Conservation (phyloP, 2,888 invertebrate genomes). For the Trypoxylon attenuatum region DNA sequence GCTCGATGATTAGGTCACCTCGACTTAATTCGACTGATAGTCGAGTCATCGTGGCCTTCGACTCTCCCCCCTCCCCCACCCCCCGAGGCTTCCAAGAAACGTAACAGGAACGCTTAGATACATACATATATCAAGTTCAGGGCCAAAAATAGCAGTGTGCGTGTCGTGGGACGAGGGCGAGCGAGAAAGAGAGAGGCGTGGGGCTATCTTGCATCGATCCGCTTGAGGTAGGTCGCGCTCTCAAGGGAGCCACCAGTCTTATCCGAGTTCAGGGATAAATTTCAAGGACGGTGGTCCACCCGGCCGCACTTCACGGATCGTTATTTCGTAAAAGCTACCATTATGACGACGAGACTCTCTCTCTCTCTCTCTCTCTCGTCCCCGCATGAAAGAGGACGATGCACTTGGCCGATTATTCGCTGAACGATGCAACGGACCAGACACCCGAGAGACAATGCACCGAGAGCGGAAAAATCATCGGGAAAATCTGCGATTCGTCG, state of each 20-base stretch:
- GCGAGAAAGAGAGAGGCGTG: conserved; percentile 59
- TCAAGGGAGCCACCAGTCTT: conserved; percentile 65
- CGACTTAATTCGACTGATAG: too few species aligned
- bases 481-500: background rate
- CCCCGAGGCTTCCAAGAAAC: conserved; percentile 1
- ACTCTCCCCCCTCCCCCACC: background rate
- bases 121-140: conserved; percentile 47
- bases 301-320: conserved; percentile 31
- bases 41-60: conserved; percentile 1
- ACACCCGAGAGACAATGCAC: too few species aligned
- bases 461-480: background rate
- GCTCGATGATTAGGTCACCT: too few species aligned
- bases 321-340: background rate
- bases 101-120: conserved; percentile 1
- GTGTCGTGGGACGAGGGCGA: conserved; percentile 43
- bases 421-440: background rate
- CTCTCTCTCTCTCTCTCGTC: background rate
- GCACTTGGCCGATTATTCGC: background rate
- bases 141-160: conserved; percentile 54
- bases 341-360: background rate
- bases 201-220: conserved; percentile 70
- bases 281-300: conserved; percentile 68
- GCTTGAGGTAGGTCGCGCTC: conserved; percentile 71
- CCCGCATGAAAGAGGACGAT: too few species aligned
- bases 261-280: conserved; percentile 71